phyloP scores from a whole-genome alignment of 2,888 invertebrate species.

The Eupsilia transversa region DNA sequence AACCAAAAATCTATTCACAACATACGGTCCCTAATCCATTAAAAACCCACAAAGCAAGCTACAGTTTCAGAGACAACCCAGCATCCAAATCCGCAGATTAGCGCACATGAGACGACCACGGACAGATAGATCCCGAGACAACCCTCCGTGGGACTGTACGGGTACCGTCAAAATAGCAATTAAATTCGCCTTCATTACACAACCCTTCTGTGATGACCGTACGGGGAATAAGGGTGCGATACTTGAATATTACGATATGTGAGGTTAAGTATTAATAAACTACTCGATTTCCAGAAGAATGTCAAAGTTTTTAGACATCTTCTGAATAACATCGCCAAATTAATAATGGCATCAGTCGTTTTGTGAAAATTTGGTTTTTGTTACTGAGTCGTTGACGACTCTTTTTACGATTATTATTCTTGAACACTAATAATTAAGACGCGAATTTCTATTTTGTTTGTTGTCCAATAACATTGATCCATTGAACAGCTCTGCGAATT shows the following conservation, averaged over 20 bases:
- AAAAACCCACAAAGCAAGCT: slow-evolving; percentile 29
- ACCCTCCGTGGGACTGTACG: slow-evolving; percentile 52
- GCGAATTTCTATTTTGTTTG: too few species aligned
- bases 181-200: slow-evolving; percentile 86
- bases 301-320: not conserved
- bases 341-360: too few species aligned
- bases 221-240: slow-evolving; percentile 73
- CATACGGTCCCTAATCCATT: not conserved
- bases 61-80: slow-evolving; percentile 19
- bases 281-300: not conserved
- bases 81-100: slow-evolving; percentile 51
- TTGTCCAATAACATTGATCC: too few species aligned
- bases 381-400: not conserved
- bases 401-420: not conserved
- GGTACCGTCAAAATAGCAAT: slow-evolving; percentile 84
- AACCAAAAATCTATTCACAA: not conserved
- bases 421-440: not conserved
- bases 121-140: slow-evolving; percentile 29
- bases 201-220: slow-evolving; percentile 70
- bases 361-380: not conserved
- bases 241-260: slow-evolving; percentile 2
- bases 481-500: too few species aligned
- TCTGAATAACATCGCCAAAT: not conserved
- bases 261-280: not conserved
- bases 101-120: slow-evolving; percentile 37